Conservation (phyloP, 2,888 invertebrate genomes). For the Drosophila borealis region DNA sequence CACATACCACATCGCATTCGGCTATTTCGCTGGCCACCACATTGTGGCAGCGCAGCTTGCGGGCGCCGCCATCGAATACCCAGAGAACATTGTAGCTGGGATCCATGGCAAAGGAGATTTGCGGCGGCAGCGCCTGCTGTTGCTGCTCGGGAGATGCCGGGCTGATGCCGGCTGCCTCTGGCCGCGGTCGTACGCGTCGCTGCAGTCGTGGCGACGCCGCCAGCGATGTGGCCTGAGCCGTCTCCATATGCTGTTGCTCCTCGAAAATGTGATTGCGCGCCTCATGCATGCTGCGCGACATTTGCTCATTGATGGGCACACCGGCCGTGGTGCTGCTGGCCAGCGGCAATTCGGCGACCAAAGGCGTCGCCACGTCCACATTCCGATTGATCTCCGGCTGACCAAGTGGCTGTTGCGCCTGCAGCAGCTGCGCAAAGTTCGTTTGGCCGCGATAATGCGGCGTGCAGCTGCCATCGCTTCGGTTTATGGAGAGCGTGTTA, state of each 20-base stretch:
- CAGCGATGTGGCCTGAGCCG: slow-evolving; percentile 30
- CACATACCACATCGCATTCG: slow-evolving; percentile 75
- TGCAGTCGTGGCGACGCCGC: slow-evolving; percentile 40
- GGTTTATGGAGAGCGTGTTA: slow-evolving; percentile 95
- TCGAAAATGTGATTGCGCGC: slow-evolving; percentile 84
- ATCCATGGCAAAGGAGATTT: slow-evolving; percentile 88
- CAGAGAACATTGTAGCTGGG: slow-evolving; percentile 97
- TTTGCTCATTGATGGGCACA: slow-evolving; percentile 83
- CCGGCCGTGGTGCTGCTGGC: slow-evolving; percentile 58
- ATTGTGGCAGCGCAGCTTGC: slow-evolving; percentile 91
- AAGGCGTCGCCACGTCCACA: slow-evolving; percentile 69
- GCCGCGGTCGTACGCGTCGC: slow-evolving; percentile 60
- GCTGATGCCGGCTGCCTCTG: slow-evolving; percentile 34
- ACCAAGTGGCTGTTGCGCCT: slow-evolving; percentile 85
- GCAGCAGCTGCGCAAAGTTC: slow-evolving; percentile 90
- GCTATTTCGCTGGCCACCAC: slow-evolving; percentile 91
- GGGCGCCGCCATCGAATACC: slow-evolving; percentile 91
- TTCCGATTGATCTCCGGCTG: slow-evolving; percentile 84
- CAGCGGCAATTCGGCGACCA: slow-evolving; percentile 33
- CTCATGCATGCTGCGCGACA: slow-evolving; percentile 85
- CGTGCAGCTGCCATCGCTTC: slow-evolving; percentile 94
- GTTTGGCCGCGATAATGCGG: slow-evolving; percentile 94
- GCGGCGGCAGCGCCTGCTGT: slow-evolving; percentile 69
- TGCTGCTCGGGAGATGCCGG: slow-evolving; percentile 6
- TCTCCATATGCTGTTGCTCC: slow-evolving; percentile 71